phyloP scores from a whole-genome alignment of 2,113 vertebrate genomes.

The Mus pahari region DNA sequence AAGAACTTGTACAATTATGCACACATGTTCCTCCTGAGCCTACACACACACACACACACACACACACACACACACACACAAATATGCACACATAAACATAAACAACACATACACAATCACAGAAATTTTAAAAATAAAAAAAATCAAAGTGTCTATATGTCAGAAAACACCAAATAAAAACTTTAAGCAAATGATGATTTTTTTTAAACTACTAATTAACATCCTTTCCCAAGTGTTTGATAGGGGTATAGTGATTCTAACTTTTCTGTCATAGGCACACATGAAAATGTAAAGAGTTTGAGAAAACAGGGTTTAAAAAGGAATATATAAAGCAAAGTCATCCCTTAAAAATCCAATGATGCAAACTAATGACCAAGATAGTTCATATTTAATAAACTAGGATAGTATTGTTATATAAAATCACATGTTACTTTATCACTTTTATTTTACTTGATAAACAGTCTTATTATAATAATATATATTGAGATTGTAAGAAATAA shows the following conservation, averaged over 20 bases:
- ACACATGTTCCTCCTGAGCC: not conserved
- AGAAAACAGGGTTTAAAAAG: not conserved
- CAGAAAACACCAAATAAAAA: not conserved
- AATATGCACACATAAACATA: too few relatives aligned
- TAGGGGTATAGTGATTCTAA: not conserved
- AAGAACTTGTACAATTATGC: not conserved
- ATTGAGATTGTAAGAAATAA: not conserved
- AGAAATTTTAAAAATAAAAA: not conserved
- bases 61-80: not conserved
- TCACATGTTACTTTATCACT: not conserved
- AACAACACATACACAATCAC: not conserved
- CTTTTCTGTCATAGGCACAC: not conserved
- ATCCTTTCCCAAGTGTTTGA: not conserved
- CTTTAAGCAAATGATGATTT: constrained; percentile 14
- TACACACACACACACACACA: not conserved
- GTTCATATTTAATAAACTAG: constrained; percentile 51
- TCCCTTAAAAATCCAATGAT: not conserved
- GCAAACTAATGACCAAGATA: constrained; percentile 6
- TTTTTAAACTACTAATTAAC: constrained; percentile 4
- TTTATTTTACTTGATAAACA: not conserved
- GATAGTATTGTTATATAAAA: constrained; percentile 4
- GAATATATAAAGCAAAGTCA: not conserved
- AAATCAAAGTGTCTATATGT: not conserved
- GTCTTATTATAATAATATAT: not conserved
- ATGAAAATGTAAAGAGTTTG: not conserved